Evolutionary conservation across 1,140 invertebrate species (phyloP), one percentile per base, ranked within the genome.

Genomic region (Phymastichus coffea): DNA sequence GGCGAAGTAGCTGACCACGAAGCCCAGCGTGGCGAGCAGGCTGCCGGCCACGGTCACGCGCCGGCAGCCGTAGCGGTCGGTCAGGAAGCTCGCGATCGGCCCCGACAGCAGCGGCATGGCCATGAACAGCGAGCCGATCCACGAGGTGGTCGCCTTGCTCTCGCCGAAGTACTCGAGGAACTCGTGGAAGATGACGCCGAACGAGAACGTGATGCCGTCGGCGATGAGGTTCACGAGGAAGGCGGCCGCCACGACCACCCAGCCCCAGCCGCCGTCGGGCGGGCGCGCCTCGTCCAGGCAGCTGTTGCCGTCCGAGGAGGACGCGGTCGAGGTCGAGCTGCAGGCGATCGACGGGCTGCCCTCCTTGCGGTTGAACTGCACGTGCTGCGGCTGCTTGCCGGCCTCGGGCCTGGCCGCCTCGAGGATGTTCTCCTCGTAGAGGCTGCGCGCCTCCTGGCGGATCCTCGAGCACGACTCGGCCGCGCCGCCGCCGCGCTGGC

Each of bases 151-250:
- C 14, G 89, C 87, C 65, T 92, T 92, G 30, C 86, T 87, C 40
- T 89, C 88, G 10, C 85, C 80, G 71, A 96, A 98, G 69, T 95
- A 88, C 3, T 87, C 81, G n/a, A 94, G 78, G 68, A 98, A 91
- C 68, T 96, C 89, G 0, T 90, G 87, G 67, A 92, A 94, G n/a
- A 97, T 84, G 1, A 97, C 78, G 0, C 95, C 95, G 74, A 97
- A 96, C 0, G 93, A 94, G 70, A 96, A 95, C 30, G 92, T 93
- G 9, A 97, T 88, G 0, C 95, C 95, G 74, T 98, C 95, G 12
- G 93, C 92, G 15, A 97, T 95, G 20, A 96, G 81, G 73, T 95
- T 95, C 47, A 94, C 89, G 77, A 95, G 84, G 67, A 97, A 95
- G 0, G 93, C 89, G 74, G 92, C 82, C 74, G 88, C 90, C 51